Evolutionary conservation across 2,888 invertebrate genomes (phyloP).

Genomic region (Drosophila algonquin): DNA sequence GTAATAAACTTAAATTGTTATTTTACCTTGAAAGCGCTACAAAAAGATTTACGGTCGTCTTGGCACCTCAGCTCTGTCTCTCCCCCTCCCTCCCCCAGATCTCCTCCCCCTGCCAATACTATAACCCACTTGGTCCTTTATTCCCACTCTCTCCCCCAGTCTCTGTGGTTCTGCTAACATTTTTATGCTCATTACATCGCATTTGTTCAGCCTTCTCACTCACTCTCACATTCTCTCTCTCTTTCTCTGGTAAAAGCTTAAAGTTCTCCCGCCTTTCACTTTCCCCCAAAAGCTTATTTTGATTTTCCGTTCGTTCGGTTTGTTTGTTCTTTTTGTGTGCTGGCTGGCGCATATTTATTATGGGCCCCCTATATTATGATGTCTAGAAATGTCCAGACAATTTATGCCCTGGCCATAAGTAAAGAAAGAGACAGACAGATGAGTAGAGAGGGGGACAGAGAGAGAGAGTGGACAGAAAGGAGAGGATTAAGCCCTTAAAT

Average conservation of each 20-base stretch:
- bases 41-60: slow-evolving; percentile 73
- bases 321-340: slow-evolving; percentile 24
- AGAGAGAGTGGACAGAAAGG: background rate
- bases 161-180: slow-evolving; percentile 40
- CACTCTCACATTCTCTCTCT: background rate
- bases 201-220: slow-evolving; percentile 48
- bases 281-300: slow-evolving; percentile 57
- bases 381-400: slow-evolving; percentile 70
- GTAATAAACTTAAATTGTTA: slow-evolving; percentile 79
- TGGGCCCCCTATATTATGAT: slow-evolving; percentile 67
- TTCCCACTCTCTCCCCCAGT: background rate
- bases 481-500: background rate
- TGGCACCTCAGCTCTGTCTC: slow-evolving; percentile 38
- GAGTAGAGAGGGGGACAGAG: background rate
- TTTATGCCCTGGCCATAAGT: slow-evolving; percentile 60
- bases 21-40: slow-evolving; percentile 77
- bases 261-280: slow-evolving; percentile 11
- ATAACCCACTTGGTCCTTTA: background rate
- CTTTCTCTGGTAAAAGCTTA: slow-evolving; percentile 20
- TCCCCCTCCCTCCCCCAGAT: background rate
- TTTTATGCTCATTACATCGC: slow-evolving; percentile 75
- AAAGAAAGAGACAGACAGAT: slow-evolving; percentile 3
- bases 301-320: slow-evolving; percentile 59
- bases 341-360: slow-evolving; percentile 67
- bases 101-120: background rate